phyloP scores from a whole-genome alignment of 2,888 invertebrate genomes.

The Hermodice carunculata region DNA sequence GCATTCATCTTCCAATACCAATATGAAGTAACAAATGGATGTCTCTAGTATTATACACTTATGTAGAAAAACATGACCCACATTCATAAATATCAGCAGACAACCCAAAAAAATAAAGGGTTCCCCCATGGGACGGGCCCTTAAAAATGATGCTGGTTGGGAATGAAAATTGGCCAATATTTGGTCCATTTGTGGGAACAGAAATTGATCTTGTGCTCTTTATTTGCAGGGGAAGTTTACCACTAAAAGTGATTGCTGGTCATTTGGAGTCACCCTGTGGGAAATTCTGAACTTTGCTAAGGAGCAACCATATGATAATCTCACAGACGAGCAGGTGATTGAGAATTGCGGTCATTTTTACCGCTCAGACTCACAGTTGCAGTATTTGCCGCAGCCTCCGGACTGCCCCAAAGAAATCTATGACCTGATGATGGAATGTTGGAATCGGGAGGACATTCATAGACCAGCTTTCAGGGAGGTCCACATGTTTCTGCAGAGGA shows the following conservation, averaged over 20 bases:
- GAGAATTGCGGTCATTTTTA: conserved; percentile 85
- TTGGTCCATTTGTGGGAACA: too few relatives aligned
- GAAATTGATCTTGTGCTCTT: background rate
- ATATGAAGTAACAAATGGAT: too few relatives aligned
- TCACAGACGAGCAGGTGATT: conserved; percentile 84
- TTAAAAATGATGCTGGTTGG: too few relatives aligned
- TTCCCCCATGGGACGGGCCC: too few relatives aligned
- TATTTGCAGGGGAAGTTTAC: conserved; percentile 84
- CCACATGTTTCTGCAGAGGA: conserved; percentile 81
- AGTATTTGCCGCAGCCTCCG: conserved; percentile 78
- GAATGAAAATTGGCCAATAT: too few relatives aligned
- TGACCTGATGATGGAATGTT: conserved; percentile 92
- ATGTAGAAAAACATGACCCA: too few relatives aligned
- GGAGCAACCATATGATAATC: conserved; percentile 82
- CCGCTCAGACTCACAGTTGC: conserved; percentile 74
- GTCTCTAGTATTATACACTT: too few relatives aligned
- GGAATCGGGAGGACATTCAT: conserved; percentile 85
- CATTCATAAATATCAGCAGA: too few relatives aligned
- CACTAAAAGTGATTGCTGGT: conserved; percentile 90
- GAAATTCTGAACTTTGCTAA: conserved; percentile 86
- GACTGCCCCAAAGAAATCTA: conserved; percentile 89
- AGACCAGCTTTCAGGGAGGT: conserved; percentile 90
- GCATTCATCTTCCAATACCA: too few relatives aligned
- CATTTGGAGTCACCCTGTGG: conserved; percentile 91
- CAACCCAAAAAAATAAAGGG: too few relatives aligned